Conservation (phyloP, 2,888 invertebrate species). For the Dolomedes plantarius region DNA sequence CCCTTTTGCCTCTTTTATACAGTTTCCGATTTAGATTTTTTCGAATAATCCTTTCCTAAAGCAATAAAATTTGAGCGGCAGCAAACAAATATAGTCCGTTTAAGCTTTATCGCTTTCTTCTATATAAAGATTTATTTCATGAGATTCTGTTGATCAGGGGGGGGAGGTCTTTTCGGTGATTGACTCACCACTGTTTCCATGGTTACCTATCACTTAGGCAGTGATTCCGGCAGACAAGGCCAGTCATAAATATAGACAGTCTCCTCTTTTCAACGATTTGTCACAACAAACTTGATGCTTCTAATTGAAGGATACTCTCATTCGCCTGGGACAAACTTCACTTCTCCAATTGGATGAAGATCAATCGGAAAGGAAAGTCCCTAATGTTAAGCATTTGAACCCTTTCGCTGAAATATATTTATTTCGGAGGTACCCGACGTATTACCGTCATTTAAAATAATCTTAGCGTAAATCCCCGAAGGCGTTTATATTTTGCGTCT, state of each 20-base stretch:
- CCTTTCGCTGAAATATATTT: too few species aligned
- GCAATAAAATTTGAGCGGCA: constrained; percentile 51
- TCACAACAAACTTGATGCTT: constrained; percentile 10
- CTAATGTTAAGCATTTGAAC: too few species aligned
- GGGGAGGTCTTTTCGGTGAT: constrained; percentile 10
- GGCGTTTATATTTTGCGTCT: too few species aligned
- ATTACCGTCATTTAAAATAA: too few species aligned
- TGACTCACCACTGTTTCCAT: constrained; percentile 38
- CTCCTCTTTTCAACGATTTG: constrained; percentile 9
- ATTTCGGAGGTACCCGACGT: too few species aligned
- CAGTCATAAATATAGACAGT: constrained; percentile 35
- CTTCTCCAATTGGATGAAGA: too few species aligned
- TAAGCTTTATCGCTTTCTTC: constrained; percentile 16
- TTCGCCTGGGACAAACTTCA: too few species aligned
- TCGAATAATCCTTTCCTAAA: constrained; percentile 59
- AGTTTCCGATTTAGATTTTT: constrained; percentile 22
- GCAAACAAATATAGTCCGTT: constrained; percentile 17
- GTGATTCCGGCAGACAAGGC: background rate
- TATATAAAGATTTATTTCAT: constrained; percentile 54
- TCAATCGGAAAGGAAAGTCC: too few species aligned
- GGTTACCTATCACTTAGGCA: constrained; percentile 15
- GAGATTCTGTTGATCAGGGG: constrained; percentile 27
- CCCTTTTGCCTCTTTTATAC: constrained; percentile 48
- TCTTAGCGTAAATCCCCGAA: too few species aligned
- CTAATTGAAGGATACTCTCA: background rate